Evolutionary conservation across 2,113 vertebrate species (phyloP).

Genomic region (Hippocampus comes): DNA sequence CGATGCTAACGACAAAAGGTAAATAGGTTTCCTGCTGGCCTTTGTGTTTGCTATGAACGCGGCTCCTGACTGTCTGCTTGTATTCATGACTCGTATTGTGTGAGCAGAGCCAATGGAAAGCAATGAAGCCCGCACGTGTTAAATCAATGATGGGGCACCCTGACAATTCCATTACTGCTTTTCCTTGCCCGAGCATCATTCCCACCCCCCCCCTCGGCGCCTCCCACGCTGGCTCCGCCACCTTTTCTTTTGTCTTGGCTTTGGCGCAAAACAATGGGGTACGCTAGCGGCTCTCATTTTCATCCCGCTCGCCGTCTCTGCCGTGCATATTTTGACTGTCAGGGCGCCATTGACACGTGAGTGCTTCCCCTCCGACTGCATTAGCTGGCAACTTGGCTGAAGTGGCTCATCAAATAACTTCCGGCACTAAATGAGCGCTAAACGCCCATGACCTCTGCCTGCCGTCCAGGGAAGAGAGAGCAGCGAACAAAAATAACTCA

Average conservation of each 20-base stretch:
- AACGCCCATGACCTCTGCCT: not conserved
- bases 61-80: not conserved
- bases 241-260: not conserved
- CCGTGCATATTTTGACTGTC: not conserved
- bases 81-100: not conserved
- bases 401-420: not conserved
- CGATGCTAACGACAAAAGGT: too few species aligned
- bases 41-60: not conserved
- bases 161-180: constrained; percentile 43
- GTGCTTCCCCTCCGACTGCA: not conserved
- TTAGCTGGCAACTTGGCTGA: not conserved
- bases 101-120: not conserved
- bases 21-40: not conserved
- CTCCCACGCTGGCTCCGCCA: not conserved
- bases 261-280: not conserved
- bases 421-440: not conserved
- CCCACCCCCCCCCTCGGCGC: constrained; percentile 20
- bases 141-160: constrained; percentile 35
- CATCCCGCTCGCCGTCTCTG: too few species aligned
- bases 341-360: not conserved
- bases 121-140: constrained; percentile 25
- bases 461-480: not conserved
- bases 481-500: not conserved
- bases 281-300: not conserved
- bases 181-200: constrained; percentile 14